Evolutionary conservation across 2,113 vertebrate species (phyloP).

Genomic region (Eolophus roseicapilla): DNA sequence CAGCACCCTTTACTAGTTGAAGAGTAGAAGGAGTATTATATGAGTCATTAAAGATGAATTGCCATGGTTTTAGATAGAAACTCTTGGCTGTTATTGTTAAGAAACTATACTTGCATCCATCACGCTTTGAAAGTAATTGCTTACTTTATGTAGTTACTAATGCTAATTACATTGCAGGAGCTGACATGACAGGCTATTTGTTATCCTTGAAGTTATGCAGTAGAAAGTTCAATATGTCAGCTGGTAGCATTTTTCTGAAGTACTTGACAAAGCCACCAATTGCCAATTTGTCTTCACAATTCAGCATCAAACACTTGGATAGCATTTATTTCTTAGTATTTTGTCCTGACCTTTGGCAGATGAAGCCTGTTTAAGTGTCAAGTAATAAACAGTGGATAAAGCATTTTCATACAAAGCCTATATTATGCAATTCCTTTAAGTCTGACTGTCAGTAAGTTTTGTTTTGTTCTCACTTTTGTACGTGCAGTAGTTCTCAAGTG

Average conservation of each 20-base stretch:
- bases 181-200: background rate
- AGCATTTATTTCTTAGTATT: background rate
- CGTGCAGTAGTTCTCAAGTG: background rate
- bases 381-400: background rate
- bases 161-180: constrained; percentile 30
- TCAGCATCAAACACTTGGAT: background rate
- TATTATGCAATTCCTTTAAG: background rate
- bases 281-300: background rate
- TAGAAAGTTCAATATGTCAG: background rate
- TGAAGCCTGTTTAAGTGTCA: background rate
- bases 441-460: background rate
- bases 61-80: background rate
- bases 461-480: background rate
- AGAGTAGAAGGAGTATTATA: background rate
- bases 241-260: background rate
- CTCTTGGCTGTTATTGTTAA: background rate
- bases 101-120: background rate
- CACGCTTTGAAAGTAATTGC: constrained; percentile 12
- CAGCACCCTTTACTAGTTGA: background rate
- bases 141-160: constrained; percentile 22
- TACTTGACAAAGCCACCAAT: background rate
- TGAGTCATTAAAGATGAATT: constrained; percentile 25
- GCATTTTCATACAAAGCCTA: background rate
- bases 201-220: constrained; percentile 10
- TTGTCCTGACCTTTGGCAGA: background rate